These are phyloP conservation scores for Probaryconus sp. DNA, from an alignment of 1,140 invertebrate genomes.

Conservation along the genomic window DNA sequence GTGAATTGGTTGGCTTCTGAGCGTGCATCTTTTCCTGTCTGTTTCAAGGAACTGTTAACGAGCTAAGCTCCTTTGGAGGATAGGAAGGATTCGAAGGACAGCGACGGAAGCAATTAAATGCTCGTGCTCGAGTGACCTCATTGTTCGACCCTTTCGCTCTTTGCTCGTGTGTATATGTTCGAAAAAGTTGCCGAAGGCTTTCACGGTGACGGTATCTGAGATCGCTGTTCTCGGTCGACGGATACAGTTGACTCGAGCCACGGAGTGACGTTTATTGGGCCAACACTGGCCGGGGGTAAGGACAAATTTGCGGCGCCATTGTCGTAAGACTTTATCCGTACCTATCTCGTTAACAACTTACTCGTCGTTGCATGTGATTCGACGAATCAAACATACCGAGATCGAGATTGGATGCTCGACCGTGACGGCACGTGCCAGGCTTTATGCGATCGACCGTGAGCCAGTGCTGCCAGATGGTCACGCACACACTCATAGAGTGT, in stretches of 20 bases:
- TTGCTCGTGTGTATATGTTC: too few species aligned
- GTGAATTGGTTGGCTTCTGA: slow-evolving; percentile 52
- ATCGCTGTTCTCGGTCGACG: slow-evolving; percentile 52
- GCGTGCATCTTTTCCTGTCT: slow-evolving; percentile 58
- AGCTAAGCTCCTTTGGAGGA: slow-evolving; percentile 41
- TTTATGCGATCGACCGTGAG: slow-evolving; percentile 19
- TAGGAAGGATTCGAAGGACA: slow-evolving; percentile 56
- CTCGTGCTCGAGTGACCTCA: slow-evolving; percentile 66
- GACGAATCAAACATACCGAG: slow-evolving; percentile 36
- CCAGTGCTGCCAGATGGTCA: too few species aligned
- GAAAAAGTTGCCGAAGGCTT: slow-evolving; percentile 52
- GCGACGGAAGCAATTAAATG: slow-evolving; percentile 72
- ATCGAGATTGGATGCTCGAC: slow-evolving; percentile 46
- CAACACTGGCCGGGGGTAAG: slow-evolving; percentile 42
- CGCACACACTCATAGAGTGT: too few species aligned
- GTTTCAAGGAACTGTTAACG: slow-evolving; percentile 55
- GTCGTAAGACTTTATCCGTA: slow-evolving; percentile 44
- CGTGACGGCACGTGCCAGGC: slow-evolving; percentile 54
- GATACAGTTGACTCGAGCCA: slow-evolving; percentile 62
- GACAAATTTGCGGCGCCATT: slow-evolving; percentile 63
- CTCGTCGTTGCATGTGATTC: slow-evolving; percentile 42
- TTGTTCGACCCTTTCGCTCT: slow-evolving; percentile 64
- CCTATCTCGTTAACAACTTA: slow-evolving; percentile 50
- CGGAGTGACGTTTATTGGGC: slow-evolving; percentile 62
- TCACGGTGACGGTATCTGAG: slow-evolving; percentile 50